Base-by-base conservation (phyloP, 2,797 vertebrate genomes). In the Amblyraja radiata region DNA sequence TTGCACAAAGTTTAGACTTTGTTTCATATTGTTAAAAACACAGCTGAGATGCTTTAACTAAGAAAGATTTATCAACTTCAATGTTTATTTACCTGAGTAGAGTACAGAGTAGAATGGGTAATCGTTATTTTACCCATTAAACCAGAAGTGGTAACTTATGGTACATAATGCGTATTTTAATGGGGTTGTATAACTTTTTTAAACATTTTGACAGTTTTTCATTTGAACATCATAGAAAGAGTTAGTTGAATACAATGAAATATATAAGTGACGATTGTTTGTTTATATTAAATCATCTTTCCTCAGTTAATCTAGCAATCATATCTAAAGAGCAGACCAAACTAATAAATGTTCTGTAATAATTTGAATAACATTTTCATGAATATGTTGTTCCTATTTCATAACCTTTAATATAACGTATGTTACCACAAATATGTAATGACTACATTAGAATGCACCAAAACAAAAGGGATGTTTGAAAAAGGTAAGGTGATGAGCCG, bases 321-420 rank as follows among this genome's bases (percentile, higher is more conserved):
- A 91, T 94, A 94, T 95, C 95, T 95, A 95, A 95, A 94, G 95
- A 96, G 94, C 95, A 94, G 94, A 94, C 95, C 94, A 95, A 95
- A 95, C 95, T 96, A 95, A 96, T 96, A 96, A 96, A 96, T 95
- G 95, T 94, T 95, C 95, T 96, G 94, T 93, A 95, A 96, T 96
- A 96, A 96, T 96, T 97, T 96, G 71, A 97, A 95, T 95, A 96
- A 96, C 95, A 96, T 95, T 96, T 95, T 96, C 95, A 92, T 14
- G 71, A 92, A 92, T 74, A 46, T 91, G 71, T 74, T 73, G 10
- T 76, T 28, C 23, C 46, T 92, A 58, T 84, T 74, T 23, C 71
- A 74, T 92, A 74, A 92, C 68, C 25, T 54, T 92, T 76, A 92
- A 76, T 76, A 39, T 39, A 76, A n/a, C 28, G 68, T 8, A 76